These are phyloP conservation scores for Glomeris maerens DNA, from an alignment of 1,140 invertebrate genomes.

Conservation along the genomic window DNA sequence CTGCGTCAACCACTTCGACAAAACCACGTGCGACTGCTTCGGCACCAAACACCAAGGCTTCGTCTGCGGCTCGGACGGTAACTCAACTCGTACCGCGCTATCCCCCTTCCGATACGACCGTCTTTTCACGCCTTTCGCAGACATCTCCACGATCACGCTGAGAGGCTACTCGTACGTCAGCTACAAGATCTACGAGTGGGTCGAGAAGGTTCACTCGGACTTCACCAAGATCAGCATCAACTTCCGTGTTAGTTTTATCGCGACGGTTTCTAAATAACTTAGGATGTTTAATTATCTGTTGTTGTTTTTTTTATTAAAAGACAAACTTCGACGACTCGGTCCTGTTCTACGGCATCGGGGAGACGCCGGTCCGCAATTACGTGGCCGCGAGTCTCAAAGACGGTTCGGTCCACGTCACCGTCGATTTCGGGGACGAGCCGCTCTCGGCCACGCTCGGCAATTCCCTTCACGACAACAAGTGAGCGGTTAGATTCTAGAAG, in stretches of 20 bases:
- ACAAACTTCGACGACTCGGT: conserved; percentile 73
- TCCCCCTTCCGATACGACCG: too few relatives aligned
- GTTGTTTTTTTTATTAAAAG: conserved; percentile 32
- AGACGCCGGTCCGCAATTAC: conserved; percentile 63
- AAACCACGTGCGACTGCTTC: conserved; percentile 75
- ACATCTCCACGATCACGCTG: conserved; percentile 69
- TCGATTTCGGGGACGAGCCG: conserved; percentile 66
- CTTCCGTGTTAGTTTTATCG: conserved; percentile 51
- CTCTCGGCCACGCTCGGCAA: conserved; percentile 25
- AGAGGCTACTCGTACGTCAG: conserved; percentile 82
- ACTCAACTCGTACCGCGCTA: conserved; percentile 24
- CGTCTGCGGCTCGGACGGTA: conserved; percentile 77
- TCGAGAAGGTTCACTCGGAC: conserved; percentile 73
- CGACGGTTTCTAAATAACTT: not conserved
- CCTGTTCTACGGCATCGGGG: conserved; percentile 71
- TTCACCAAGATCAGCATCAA: conserved; percentile 69
- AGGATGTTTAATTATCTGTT: not conserved
- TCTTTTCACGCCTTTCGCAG: conserved; percentile 34
- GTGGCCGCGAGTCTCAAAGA: conserved; percentile 65
- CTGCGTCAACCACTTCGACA: conserved; percentile 78
- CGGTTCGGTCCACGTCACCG: conserved; percentile 57
- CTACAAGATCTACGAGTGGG: conserved; percentile 82
- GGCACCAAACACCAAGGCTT: conserved; percentile 78
- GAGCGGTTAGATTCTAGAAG: too few relatives aligned
- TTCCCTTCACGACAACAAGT: conserved; percentile 27